These are phyloP conservation scores for Sericinus montela DNA, from an alignment of 2,888 invertebrate species.

Conservation along the genomic window DNA sequence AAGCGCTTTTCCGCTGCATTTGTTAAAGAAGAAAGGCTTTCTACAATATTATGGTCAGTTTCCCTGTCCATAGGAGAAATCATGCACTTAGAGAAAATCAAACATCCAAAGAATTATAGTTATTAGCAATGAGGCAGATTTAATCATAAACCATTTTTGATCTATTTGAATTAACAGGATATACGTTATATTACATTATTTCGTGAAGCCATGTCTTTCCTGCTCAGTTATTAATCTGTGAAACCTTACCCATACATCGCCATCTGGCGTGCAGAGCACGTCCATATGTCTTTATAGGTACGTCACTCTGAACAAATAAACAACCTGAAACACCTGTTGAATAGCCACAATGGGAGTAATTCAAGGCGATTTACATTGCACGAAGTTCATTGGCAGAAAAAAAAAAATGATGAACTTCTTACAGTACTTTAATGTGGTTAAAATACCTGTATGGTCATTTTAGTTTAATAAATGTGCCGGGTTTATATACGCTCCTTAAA, in stretches of 20 bases:
- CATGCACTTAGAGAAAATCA: constrained; percentile 36
- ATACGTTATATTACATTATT: constrained; percentile 20
- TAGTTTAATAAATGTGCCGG: too few species aligned
- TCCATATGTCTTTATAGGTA: constrained; percentile 29
- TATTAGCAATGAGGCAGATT: not conserved
- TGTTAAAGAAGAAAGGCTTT: constrained; percentile 46
- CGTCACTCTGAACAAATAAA: constrained; percentile 51
- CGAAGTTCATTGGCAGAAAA: constrained; percentile 73
- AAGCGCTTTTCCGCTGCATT: constrained; percentile 56
- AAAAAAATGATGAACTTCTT: too few species aligned
- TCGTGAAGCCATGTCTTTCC: constrained; percentile 52
- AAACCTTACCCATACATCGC: constrained; percentile 49
- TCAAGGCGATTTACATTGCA: constrained; percentile 56
- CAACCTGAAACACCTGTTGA: constrained; percentile 57
- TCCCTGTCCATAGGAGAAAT: constrained; percentile 43
- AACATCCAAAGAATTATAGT: too few species aligned
- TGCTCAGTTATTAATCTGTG: constrained; percentile 45
- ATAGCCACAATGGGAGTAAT: constrained; percentile 50
- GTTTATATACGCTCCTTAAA: too few species aligned
- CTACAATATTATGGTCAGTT: constrained; percentile 51
- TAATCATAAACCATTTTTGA: too few species aligned
- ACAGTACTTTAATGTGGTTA: too few species aligned
- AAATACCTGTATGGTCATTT: too few species aligned
- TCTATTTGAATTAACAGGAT: constrained; percentile 3
- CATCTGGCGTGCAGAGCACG: constrained; percentile 42